phyloP scores from a whole-genome alignment of 1,140 invertebrate species.

The Cardiocondyla obscurior region DNA sequence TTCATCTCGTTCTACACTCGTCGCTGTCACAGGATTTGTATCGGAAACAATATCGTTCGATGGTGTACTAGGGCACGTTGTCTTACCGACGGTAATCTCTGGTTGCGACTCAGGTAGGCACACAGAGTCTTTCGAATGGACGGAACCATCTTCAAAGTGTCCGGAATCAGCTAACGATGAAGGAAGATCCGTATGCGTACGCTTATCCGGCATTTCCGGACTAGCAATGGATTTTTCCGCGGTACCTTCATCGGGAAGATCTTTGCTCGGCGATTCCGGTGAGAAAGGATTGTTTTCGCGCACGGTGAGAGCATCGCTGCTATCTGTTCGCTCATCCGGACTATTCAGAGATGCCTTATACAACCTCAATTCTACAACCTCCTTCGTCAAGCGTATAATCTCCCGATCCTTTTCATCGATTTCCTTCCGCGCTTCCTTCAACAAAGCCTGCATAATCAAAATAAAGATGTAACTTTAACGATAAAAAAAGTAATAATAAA shows the following conservation, averaged over 20 bases:
- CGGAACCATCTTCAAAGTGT: conserved; percentile 92
- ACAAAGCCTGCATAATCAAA: conserved; percentile 84
- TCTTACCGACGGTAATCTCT: conserved; percentile 84
- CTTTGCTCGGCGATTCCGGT: conserved; percentile 76
- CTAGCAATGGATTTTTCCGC: conserved; percentile 47
- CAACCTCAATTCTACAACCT: conserved; percentile 91
- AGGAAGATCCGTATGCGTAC: conserved; percentile 62
- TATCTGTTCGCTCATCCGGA: conserved; percentile 88
- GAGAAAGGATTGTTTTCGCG: conserved; percentile 86
- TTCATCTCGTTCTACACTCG: conserved; percentile 82
- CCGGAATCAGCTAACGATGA: conserved; percentile 92
- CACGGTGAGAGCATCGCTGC: conserved; percentile 89
- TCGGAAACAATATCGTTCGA: conserved; percentile 31
- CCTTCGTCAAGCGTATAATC: conserved; percentile 91
- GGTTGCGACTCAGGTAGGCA: conserved; percentile 81
- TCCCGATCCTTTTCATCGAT: conserved; percentile 91
- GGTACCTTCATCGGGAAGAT: conserved; percentile 71
- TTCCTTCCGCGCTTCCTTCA: conserved; percentile 89
- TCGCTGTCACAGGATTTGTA: conserved; percentile 1
- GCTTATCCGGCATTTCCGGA: conserved; percentile 71
- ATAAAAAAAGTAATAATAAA: background rate
- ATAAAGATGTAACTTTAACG: conserved; percentile 1
- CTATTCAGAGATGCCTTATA: conserved; percentile 91
- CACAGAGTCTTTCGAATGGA: conserved; percentile 90
- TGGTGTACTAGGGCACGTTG: conserved; percentile 55